Evolutionary conservation across 1,140 invertebrate genomes (phyloP).

Genomic region (Drosophila lini): DNA sequence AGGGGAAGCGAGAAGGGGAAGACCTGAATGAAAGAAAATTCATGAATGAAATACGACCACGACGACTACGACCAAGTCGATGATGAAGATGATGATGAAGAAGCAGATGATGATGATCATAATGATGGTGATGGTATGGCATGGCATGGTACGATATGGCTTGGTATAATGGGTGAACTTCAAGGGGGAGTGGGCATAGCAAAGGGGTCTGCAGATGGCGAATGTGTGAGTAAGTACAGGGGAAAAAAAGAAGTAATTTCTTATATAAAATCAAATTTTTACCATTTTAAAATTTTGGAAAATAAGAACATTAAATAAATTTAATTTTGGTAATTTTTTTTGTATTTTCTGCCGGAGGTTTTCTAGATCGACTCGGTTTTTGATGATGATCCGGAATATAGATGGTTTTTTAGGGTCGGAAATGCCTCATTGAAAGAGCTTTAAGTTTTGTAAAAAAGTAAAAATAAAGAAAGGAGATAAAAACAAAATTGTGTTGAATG

Average conservation of each 20-base stretch:
- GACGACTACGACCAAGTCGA: slow-evolving; percentile 51
- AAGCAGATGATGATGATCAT: slow-evolving; percentile 16
- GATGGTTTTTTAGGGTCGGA: no score
- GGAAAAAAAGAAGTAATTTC: background rate
- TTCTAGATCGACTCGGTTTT: no score
- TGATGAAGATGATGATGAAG: slow-evolving; percentile 32
- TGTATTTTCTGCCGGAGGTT: no score
- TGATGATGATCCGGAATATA: no score
- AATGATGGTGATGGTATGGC: slow-evolving; percentile 30
- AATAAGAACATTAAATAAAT: no score
- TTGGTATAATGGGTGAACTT: slow-evolving; percentile 39
- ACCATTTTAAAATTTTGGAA: no score
- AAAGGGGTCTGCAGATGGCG: slow-evolving; percentile 28
- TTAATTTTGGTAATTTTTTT: no score
- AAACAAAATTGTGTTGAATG: no score
- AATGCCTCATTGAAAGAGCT: no score
- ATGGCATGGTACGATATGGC: slow-evolving; percentile 29
- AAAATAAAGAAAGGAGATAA: no score
- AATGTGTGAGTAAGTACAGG: slow-evolving; percentile 3
- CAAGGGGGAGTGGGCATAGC: slow-evolving; percentile 10
- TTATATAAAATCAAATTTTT: background rate
- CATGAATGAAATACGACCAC: slow-evolving; percentile 81
- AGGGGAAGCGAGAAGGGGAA: slow-evolving; percentile 8
- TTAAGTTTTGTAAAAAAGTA: no score
- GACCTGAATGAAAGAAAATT: slow-evolving; percentile 81